phyloP scores from a whole-genome alignment of 2,888 invertebrate genomes.

The Orthosia gracilis region DNA sequence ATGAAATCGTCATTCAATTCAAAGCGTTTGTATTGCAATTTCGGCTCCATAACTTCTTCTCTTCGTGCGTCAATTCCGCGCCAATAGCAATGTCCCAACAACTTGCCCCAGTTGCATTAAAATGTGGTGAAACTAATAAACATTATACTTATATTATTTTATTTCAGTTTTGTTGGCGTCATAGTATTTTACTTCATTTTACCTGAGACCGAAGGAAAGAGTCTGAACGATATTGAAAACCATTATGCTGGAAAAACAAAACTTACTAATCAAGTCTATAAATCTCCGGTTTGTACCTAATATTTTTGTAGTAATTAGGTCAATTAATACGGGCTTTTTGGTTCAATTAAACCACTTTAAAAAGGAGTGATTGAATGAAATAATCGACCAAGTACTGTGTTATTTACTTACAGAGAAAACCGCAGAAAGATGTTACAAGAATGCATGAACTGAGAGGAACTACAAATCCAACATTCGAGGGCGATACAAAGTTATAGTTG shows the following conservation, averaged over 20 bases:
- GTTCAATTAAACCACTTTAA: neutral
- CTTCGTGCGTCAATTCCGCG: neutral
- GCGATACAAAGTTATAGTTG: constrained; percentile 67
- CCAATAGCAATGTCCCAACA: neutral
- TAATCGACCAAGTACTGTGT: neutral
- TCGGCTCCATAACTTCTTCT: neutral
- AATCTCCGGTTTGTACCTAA: constrained; percentile 76
- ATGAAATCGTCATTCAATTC: no score
- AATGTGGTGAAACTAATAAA: neutral
- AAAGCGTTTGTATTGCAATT: neutral
- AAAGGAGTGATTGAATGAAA: neutral
- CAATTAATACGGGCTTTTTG: neutral
- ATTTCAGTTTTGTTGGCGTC: constrained; percentile 91
- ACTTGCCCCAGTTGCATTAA: neutral
- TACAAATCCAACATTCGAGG: constrained; percentile 79
- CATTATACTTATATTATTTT: neutral
- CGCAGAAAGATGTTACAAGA: constrained; percentile 69
- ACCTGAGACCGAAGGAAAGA: constrained; percentile 96
- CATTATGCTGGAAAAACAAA: constrained; percentile 92
- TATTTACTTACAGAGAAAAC: constrained; percentile 73
- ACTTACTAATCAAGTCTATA: constrained; percentile 86
- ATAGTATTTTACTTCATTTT: constrained; percentile 92
- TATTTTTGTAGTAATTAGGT: neutral
- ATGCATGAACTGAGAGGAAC: constrained; percentile 79
- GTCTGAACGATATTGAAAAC: constrained; percentile 93